Percentiles rank a stretch among this genome's conserved stretches.
Evolutionary conservation across 2,113 vertebrate species (phyloP).

Genomic region (Eudyptes chrysolophus): DNA sequence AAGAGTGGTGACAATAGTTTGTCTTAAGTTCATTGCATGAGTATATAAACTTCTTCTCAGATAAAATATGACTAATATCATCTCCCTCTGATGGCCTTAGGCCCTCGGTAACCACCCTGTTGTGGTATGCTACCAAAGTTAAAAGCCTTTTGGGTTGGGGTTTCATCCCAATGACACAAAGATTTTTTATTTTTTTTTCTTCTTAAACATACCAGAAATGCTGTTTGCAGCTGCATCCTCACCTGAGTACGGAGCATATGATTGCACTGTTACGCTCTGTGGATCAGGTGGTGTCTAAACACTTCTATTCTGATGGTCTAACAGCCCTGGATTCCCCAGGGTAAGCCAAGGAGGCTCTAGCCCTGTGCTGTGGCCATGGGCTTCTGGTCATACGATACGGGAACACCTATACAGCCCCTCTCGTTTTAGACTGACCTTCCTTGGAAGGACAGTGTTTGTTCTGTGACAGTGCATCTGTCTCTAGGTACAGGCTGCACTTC

Average conservation of each 20-base stretch:
- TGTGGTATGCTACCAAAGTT: slow-evolving; percentile 34
- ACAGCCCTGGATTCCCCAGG: neutral
- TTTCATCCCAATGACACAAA: neutral
- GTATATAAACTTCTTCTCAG: neutral
- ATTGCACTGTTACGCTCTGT: neutral
- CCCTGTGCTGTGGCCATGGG: neutral
- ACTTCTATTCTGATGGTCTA: neutral
- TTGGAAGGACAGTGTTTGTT: neutral
- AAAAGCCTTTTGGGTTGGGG: neutral
- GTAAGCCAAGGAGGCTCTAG: neutral
- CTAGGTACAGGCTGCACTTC: neutral
- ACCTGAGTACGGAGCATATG: neutral
- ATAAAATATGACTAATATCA: neutral
- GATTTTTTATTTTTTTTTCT: neutral
- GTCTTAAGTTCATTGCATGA: neutral
- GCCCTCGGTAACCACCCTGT: neutral
- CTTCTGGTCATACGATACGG: neutral
- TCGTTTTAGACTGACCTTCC: neutral
- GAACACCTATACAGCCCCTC: neutral
- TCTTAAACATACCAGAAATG: neutral
- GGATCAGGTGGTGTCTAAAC: neutral
- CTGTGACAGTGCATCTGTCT: neutral
- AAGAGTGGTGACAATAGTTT: neutral
- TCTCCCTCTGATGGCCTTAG: neutral
- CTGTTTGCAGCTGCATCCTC: slow-evolving; percentile 8